Base-by-base conservation (phyloP, 2,113 vertebrate genomes). In the Puntigrus tetrazona region DNA sequence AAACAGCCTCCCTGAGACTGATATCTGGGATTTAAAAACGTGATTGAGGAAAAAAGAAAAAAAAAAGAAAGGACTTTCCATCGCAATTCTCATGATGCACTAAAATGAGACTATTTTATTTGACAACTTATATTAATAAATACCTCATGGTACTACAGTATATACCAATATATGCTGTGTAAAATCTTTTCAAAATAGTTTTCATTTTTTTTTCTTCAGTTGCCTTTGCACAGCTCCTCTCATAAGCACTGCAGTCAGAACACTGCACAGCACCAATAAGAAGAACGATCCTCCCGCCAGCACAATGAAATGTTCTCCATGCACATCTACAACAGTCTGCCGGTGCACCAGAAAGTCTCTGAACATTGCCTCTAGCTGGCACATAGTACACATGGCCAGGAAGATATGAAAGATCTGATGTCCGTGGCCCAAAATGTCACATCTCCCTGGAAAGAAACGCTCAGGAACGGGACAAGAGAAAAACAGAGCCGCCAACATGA, bases 351-450 rank as follows among this genome's bases (percentile, higher is more conserved):
- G 90, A 41, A 96, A 97, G 92, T 99, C 97, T 90, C 92, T 86
- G 67, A 96, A 94, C 79, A 98, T 92, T 67, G 96, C 97, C 89
- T 98, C 96, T 90, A 97, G 91, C 92, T 99, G 97, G 34, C 94
- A 96, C 0, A 98, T 81, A 0, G 97, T 98, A 91, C 97, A 97
- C 87, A 97, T 72, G 3, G 95, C 95, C 89, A 98, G 88, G 75
- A 97, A 96, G 8, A 96, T 45, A 9, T 98, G 97, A 93, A 99
- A 98, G 88, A 98, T 96, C 89, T 98, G 97, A 85, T 99, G 97
- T 4, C 94, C 96, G 0, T 98, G 97, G 55, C 97, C 97, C 36
- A 97, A 76, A 0, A 98, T 96, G 90, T 99, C 97, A 0, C 96
- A 98, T 78, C 86, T 92, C 1, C 97, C 97, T 0, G 97, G 96